Conservation (phyloP, 2,888 invertebrate genomes). For the Itoplectis maculator region DNA sequence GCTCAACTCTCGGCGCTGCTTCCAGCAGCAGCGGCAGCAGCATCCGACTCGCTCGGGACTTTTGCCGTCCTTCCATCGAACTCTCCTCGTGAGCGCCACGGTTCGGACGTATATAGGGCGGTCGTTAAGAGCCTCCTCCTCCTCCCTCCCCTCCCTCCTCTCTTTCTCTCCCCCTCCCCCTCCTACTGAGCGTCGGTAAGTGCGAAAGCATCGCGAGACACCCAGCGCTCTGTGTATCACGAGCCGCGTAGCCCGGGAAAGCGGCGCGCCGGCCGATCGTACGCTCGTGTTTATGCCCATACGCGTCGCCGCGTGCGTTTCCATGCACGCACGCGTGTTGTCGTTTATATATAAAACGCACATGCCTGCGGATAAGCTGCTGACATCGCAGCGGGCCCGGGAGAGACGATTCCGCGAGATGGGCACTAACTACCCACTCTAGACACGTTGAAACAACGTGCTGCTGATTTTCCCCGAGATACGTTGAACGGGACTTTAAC, state of each 20-base stretch:
- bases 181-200: slow-evolving; percentile 30
- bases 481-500: not conserved
- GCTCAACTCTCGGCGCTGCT: slow-evolving; percentile 53
- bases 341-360: not conserved
- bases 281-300: slow-evolving; percentile 23
- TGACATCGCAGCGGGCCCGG: slow-evolving; percentile 18
- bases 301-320: not conserved
- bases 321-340: not conserved
- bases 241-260: slow-evolving; percentile 28
- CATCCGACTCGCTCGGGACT: slow-evolving; percentile 35
- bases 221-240: not conserved
- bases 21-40: slow-evolving; percentile 22
- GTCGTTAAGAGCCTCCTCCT: slow-evolving; percentile 64
- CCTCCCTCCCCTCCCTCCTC: slow-evolving; percentile 7
- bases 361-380: slow-evolving; percentile 1
- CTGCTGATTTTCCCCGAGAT: slow-evolving; percentile 5
- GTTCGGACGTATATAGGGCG: slow-evolving; percentile 67
- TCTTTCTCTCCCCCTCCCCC: slow-evolving; percentile 18
- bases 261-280: slow-evolving; percentile 1
- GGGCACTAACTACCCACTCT: slow-evolving; percentile 24
- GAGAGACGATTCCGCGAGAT: slow-evolving; percentile 16
- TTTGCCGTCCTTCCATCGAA: slow-evolving; percentile 64
- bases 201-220: slow-evolving; percentile 34
- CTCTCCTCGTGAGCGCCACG: slow-evolving; percentile 63
- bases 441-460: slow-evolving; percentile 23